Evolutionary conservation across 2,113 vertebrate genomes (phyloP).

Genomic region (Zapus hudsonius): DNA sequence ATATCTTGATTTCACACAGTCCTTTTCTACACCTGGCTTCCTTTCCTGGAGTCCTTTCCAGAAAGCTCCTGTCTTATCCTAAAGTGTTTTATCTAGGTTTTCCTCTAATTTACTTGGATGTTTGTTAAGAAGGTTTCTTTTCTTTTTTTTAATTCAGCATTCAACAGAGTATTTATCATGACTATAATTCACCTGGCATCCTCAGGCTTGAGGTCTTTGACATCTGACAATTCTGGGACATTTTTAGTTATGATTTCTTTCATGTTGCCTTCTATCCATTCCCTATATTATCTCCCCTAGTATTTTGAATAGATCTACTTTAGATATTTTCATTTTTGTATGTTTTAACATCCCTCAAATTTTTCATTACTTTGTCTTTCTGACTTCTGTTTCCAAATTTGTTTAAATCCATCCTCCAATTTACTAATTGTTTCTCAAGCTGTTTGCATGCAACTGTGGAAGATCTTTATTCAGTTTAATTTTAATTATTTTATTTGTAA

Average conservation of each 20-base stretch:
- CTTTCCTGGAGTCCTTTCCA: not conserved
- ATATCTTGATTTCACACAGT: not conserved
- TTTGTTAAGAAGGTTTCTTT: no score
- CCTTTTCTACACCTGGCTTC: not conserved
- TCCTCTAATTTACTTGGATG: no score
- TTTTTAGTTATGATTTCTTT: constrained; percentile 6
- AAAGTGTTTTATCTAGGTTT: no score
- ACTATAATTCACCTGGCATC: not conserved
- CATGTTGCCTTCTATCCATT: not conserved
- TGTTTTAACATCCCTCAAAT: not conserved
- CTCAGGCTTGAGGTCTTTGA: not conserved
- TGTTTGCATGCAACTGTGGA: not conserved
- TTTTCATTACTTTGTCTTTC: constrained; percentile 13
- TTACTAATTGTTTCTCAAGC: not conserved
- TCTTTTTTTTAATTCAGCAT: no score
- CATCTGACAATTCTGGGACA: not conserved
- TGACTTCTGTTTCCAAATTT: not conserved
- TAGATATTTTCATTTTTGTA: not conserved
- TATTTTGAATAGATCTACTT: not conserved
- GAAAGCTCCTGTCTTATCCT: no score
- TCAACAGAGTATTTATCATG: not conserved
- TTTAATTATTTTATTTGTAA: constrained; percentile 31
- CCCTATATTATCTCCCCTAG: not conserved
- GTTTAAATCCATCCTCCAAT: not conserved
- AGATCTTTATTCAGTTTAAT: not conserved